These are phyloP conservation scores for Diarsia rubi DNA, from an alignment of 2,888 invertebrate species.

Conservation along the genomic window DNA sequence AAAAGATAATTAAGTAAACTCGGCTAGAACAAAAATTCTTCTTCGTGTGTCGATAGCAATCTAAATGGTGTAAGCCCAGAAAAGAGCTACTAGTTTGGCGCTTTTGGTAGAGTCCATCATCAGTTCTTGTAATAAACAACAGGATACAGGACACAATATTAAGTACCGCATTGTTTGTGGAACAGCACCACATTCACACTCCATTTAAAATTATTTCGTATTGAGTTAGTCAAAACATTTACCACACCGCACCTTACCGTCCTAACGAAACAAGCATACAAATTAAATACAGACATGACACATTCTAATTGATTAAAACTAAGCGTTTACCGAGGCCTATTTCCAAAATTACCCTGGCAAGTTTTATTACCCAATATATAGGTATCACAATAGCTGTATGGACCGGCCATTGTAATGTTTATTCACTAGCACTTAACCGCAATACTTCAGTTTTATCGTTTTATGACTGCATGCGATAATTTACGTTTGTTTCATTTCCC, in stretches of 20 bases:
- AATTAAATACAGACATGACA: background rate
- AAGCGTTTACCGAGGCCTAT: constrained; percentile 6
- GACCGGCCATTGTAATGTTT: constrained; percentile 27
- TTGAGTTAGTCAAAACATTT: too few relatives aligned
- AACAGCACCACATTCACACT: too few relatives aligned
- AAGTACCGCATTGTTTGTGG: too few relatives aligned
- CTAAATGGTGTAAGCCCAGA: too few relatives aligned
- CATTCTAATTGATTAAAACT: constrained; percentile 1
- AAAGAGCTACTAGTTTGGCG: too few relatives aligned
- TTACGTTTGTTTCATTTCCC: constrained; percentile 28
- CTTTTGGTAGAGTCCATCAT: too few relatives aligned
- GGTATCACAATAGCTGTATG: constrained; percentile 12
- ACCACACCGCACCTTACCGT: background rate
- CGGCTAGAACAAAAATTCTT: background rate
- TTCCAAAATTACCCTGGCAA: constrained; percentile 22
- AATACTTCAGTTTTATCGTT: constrained; percentile 29
- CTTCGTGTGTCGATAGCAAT: too few relatives aligned
- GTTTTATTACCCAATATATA: constrained; percentile 34
- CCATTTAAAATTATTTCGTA: too few relatives aligned
- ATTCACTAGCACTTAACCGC: constrained; percentile 40
- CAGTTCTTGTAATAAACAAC: too few relatives aligned
- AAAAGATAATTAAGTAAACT: background rate
- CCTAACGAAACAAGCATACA: background rate
- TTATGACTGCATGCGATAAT: constrained; percentile 38
- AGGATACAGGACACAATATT: too few relatives aligned